Percentiles rank a stretch among this genome's conserved stretches.
These are phyloP conservation scores for Eumeta japonica DNA, from an alignment of 1,140 invertebrate genomes.

Conservation along the genomic window DNA sequence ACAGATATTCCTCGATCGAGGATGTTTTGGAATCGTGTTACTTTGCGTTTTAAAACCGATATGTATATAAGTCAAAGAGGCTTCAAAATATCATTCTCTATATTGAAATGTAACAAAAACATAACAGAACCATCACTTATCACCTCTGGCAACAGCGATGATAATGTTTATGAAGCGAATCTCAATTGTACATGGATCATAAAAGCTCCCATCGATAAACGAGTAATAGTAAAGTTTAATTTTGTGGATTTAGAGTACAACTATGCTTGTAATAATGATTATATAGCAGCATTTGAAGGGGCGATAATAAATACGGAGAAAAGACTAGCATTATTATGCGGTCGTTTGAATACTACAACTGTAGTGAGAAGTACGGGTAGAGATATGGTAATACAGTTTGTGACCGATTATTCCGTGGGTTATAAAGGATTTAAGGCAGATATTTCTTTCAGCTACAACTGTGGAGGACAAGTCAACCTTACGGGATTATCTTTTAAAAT, in stretches of 20 bases:
- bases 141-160: constrained; percentile 20
- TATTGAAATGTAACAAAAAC: constrained; percentile 55
- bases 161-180: constrained; percentile 41
- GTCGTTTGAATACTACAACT: constrained; percentile 59
- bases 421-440: constrained; percentile 60
- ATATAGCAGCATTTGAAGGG: constrained; percentile 64
- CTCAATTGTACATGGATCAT: constrained; percentile 79
- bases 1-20: constrained; percentile 21
- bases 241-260: constrained; percentile 55
- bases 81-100: constrained; percentile 55
- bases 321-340: constrained; percentile 63
- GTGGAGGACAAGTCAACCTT: constrained; percentile 38
- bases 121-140: constrained; percentile 44
- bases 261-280: constrained; percentile 54
- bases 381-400: constrained; percentile 60
- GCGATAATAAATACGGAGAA: constrained; percentile 33
- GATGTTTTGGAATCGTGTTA: constrained; percentile 14
- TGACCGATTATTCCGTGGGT: constrained; percentile 40
- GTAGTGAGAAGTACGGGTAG: constrained; percentile 59
- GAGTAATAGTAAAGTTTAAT: constrained; percentile 66
- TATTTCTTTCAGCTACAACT: constrained; percentile 60
- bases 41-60: constrained; percentile 44
- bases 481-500: constrained; percentile 10
- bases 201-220: constrained; percentile 66
- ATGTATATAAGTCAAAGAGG: constrained; percentile 44